Percentiles rank a stretch among this genome's conserved stretches.
Conservation (phyloP, 1,140 invertebrate species). For the Hypsibius dujardini region DNA sequence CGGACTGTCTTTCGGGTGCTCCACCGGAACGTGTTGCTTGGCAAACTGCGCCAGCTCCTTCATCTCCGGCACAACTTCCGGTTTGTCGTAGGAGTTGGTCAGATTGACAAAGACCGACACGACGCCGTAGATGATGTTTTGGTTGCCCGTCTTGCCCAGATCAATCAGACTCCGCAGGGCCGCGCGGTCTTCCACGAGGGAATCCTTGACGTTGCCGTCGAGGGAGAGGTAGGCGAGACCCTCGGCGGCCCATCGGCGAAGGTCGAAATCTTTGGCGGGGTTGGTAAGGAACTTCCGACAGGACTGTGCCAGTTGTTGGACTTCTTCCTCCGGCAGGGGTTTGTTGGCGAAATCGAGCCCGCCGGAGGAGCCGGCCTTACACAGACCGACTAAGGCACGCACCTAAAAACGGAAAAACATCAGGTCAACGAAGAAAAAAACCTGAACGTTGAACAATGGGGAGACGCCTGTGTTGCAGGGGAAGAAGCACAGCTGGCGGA, state of each 20-base stretch:
- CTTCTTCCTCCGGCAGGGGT: slow-evolving; percentile 86
- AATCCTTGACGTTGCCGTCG: slow-evolving; percentile 96
- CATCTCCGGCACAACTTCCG: slow-evolving; percentile 90
- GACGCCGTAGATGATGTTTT: slow-evolving; percentile 73
- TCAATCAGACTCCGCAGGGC: slow-evolving; percentile 71
- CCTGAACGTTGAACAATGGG: too few relatives aligned
- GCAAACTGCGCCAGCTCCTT: slow-evolving; percentile 93
- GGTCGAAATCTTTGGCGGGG: slow-evolving; percentile 63
- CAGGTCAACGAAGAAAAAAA: too few relatives aligned
- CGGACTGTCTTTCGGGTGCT: slow-evolving; percentile 51
- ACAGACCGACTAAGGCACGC: slow-evolving; percentile 75
- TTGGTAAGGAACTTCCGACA: slow-evolving; percentile 74
- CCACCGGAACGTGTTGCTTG: slow-evolving; percentile 95
- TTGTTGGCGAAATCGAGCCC: slow-evolving; percentile 83
- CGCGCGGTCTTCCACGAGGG: slow-evolving; percentile 63
- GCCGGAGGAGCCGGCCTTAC: slow-evolving; percentile 84
- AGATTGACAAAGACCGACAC: slow-evolving; percentile 88
- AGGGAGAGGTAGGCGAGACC: slow-evolving; percentile 88
- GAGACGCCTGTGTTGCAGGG: too few relatives aligned
- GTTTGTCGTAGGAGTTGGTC: slow-evolving; percentile 93
- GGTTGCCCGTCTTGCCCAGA: slow-evolving; percentile 54
- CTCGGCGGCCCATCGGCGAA: slow-evolving; percentile 88
- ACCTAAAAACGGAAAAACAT: too few relatives aligned
- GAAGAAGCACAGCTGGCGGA: too few relatives aligned
- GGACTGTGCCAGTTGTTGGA: slow-evolving; percentile 73